phyloP scores from a whole-genome alignment of 2,888 invertebrate genomes.

The Cephus rjabovi region DNA sequence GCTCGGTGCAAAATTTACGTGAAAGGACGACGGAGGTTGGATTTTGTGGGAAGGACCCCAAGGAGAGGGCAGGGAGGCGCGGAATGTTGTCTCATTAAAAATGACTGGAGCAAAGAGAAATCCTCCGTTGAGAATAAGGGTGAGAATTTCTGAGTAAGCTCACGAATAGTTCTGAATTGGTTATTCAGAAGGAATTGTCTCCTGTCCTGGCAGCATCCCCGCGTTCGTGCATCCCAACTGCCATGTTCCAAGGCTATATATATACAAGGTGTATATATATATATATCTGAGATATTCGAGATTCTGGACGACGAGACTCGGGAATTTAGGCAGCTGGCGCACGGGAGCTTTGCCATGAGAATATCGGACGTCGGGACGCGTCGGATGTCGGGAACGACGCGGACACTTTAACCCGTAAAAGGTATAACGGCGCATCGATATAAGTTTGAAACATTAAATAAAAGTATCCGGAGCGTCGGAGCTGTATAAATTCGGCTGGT shows the following conservation, averaged over 20 bases:
- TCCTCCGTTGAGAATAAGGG: neutral
- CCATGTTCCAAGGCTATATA: neutral
- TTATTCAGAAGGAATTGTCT: neutral
- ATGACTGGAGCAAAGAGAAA: neutral
- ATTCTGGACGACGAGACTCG: constrained; percentile 31
- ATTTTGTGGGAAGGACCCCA: neutral
- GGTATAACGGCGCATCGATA: neutral
- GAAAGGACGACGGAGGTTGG: neutral
- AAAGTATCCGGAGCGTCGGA: neutral
- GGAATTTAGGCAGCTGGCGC: constrained; percentile 22
- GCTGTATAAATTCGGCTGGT: neutral
- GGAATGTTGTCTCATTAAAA: neutral
- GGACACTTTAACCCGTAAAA: neutral
- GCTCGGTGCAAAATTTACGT: constrained; percentile 42
- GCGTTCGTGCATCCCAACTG: neutral
- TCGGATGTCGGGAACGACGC: neutral
- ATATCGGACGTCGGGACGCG: neutral
- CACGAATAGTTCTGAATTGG: neutral
- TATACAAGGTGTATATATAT: neutral
- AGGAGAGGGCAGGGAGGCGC: neutral
- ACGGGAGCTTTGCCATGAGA: neutral
- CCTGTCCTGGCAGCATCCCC: neutral
- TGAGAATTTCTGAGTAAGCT: neutral
- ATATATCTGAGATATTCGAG: constrained; percentile 27
- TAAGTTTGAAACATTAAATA: neutral